phyloP scores from a whole-genome alignment of 1,140 invertebrate species.

The Oryctes rhinoceros region DNA sequence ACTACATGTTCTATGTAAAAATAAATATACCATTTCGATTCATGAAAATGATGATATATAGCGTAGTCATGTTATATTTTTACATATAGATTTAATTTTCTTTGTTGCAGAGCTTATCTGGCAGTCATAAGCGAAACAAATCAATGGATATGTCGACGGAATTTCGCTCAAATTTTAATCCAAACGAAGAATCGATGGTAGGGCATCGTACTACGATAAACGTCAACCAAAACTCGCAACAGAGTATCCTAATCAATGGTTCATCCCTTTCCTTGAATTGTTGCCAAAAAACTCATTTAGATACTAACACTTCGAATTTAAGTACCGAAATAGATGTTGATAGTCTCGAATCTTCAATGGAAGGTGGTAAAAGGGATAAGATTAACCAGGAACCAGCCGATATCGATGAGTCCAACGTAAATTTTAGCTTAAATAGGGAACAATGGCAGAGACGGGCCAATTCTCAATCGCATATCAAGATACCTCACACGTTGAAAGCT shows the following conservation, averaged over 20 bases:
- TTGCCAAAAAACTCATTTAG: conserved; percentile 19
- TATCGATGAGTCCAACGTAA: conserved; percentile 56
- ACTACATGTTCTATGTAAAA: not conserved
- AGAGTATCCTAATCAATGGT: conserved; percentile 50
- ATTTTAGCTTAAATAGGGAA: conserved; percentile 65
- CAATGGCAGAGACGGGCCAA: conserved; percentile 70
- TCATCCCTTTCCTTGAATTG: conserved; percentile 42
- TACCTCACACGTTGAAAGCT: conserved; percentile 53
- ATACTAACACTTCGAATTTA: not conserved
- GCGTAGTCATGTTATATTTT: not conserved
- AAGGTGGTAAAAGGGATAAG: conserved; percentile 38
- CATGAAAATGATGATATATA: not conserved
- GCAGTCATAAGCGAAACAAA: conserved; percentile 33
- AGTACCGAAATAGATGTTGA: not conserved
- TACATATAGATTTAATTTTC: not conserved
- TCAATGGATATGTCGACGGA: conserved; percentile 26
- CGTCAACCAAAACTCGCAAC: conserved; percentile 46
- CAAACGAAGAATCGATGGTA: conserved; percentile 46
- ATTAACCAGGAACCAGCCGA: conserved; percentile 41
- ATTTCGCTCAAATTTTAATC: not conserved
- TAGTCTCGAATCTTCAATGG: not conserved
- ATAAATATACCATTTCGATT: not conserved
- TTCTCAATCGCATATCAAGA: conserved; percentile 64
- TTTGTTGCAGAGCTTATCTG: conserved; percentile 30
- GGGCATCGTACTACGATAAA: conserved; percentile 54